phyloP scores from a whole-genome alignment of 2,113 vertebrate genomes.

The Prietella phreatophila region DNA sequence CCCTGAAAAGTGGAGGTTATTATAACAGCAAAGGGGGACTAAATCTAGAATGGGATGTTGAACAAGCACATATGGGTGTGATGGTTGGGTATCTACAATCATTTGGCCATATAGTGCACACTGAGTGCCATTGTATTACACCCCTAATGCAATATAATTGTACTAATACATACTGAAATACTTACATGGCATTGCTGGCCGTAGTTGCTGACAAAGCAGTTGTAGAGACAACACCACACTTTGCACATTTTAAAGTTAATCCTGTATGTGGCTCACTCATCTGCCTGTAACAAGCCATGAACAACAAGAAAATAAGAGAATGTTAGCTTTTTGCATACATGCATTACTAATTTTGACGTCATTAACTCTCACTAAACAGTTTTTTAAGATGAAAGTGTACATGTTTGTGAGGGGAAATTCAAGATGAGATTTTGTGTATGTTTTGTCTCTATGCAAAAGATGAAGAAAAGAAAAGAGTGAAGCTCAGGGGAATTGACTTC shows the following conservation, averaged over 20 bases:
- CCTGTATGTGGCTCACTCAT: conserved; percentile 99
- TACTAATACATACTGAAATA: conserved; percentile 46
- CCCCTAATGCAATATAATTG: conserved; percentile 47
- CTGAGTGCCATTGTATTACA: not conserved
- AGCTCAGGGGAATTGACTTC: conserved; percentile 24
- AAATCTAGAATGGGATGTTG: not conserved
- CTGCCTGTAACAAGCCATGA: conserved; percentile 89
- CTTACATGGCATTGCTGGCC: conserved; percentile 99
- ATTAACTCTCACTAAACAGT: conserved; percentile 52
- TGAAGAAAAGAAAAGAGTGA: not conserved
- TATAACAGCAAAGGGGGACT: not conserved
- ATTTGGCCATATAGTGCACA: not conserved
- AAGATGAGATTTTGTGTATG: not conserved
- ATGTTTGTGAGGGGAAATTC: not conserved
- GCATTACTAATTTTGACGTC: conserved; percentile 58
- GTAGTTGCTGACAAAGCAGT: conserved; percentile 99
- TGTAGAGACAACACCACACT: conserved; percentile 99
- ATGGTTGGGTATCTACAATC: not conserved
- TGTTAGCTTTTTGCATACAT: conserved; percentile 38
- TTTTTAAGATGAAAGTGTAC: conserved; percentile 9
- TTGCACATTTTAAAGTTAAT: conserved; percentile 99
- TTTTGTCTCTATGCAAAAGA: not conserved
- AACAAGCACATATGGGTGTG: not conserved
- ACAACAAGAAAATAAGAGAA: conserved; percentile 60
- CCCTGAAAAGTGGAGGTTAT: not conserved